Evolutionary conservation across 2,797 vertebrate genomes (phyloP), one percentile per base, ranked within the genome.

Genomic region (Eulemur rubriventer): DNA sequence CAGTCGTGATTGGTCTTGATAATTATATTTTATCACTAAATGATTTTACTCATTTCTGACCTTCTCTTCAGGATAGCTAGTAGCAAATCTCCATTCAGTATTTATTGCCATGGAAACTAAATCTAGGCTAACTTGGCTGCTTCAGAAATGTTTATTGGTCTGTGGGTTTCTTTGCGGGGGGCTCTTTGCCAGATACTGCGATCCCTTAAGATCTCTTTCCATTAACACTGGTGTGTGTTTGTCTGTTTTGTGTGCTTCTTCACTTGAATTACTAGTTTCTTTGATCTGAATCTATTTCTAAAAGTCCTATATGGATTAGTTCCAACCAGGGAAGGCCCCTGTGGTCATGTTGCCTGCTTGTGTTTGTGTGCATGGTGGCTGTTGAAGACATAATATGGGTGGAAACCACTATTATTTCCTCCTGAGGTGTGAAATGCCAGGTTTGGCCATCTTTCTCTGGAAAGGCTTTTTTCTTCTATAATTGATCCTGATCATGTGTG

Each of bases 101-200:
- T 72, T 91, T 91, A 97, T 97, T 97, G 83, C 97, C 97, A 97
- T 98, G 96, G 96, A 96, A 98, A 98, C 96, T 80, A 97, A 95
- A 96, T 96, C 92, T 88, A 94, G 94, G 85, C 69, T 92, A 90
- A 84, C 46, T 50, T 33, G 38, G 38, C 26, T 87, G 76, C 85
- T 95, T 94, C 57, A 73, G 55, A 93, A 79, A 81, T 93, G 48
- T 81, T 95, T 87, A 88, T 43, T 95, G 73, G 30, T 67, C 46
- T 96, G 30, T 95, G 38, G 43, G 30, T 95, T 97, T 96, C 91
- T 97, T 89, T 20, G 43, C 83, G n/a, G 95, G n/a, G 95, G 75
- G 75, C 61, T 90, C 59, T 95, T 91, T 92, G 59, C 43, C 50
- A 95, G 59, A 89, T 94, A 48, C 18, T 85, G 55, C 9, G 82